Percentiles rank a stretch among this genome's conserved stretches.
phyloP scores from a whole-genome alignment of 64 coral and sea anemone genomes.

The Pocillopora damicornis region DNA sequence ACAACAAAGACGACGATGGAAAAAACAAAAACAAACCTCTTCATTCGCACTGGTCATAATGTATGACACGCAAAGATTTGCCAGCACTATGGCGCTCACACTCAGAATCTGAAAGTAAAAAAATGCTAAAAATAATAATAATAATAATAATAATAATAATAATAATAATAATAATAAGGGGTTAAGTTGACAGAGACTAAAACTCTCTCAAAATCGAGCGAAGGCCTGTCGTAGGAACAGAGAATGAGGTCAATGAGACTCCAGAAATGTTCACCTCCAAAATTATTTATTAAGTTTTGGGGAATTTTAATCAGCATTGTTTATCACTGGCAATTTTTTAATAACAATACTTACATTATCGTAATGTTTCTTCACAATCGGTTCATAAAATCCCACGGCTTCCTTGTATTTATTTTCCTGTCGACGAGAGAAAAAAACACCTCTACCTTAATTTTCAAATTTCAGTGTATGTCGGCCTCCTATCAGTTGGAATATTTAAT shows the following conservation, averaged over 20 bases:
- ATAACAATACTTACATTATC: constrained; percentile 76
- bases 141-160: no score
- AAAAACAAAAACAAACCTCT: constrained; percentile 67
- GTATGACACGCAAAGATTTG: constrained; percentile 97
- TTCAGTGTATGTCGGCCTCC: neutral
- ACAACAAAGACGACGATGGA: neutral
- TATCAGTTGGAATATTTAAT: no score
- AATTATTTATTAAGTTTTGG: no score
- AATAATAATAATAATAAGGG: no score
- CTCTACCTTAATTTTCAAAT: neutral
- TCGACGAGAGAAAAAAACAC: constrained; percentile 13
- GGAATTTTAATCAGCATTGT: no score
- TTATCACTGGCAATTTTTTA: no score
- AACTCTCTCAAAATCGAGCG: no score
- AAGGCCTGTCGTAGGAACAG: no score
- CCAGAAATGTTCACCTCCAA: no score
- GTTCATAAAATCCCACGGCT: constrained; percentile 98
- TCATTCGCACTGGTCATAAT: constrained; percentile 99
- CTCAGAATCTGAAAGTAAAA: constrained; percentile 80
- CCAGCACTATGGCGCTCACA: constrained; percentile 94
- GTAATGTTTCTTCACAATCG: constrained; percentile 98
- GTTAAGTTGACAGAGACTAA: no score
- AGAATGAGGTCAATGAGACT: no score
- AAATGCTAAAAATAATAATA: neutral
- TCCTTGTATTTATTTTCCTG: constrained; percentile 99